Evolutionary conservation across 2,888 invertebrate species (phyloP).

Genomic region (Chrysolina americana): DNA sequence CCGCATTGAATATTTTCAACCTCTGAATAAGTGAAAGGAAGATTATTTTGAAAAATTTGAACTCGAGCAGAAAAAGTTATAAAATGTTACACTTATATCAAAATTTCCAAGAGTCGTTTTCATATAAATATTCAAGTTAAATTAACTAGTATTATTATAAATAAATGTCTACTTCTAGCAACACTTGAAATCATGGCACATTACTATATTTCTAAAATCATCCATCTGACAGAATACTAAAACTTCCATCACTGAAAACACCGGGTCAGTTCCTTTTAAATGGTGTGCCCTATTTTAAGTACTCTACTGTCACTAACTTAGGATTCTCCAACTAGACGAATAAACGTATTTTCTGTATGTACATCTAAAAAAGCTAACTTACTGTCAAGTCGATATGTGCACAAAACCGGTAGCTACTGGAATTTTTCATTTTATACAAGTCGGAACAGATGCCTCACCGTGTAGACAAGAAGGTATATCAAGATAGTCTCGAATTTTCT

Average conservation of each 20-base stretch:
- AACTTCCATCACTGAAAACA: conserved; percentile 68
- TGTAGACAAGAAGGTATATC: too few relatives aligned
- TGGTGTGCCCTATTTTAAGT: conserved; percentile 42
- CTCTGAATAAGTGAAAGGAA: background rate
- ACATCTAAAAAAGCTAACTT: conserved; percentile 59
- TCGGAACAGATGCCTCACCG: conserved; percentile 9
- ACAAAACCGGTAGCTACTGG: conserved; percentile 53
- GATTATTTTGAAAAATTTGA: background rate
- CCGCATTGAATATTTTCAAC: background rate
- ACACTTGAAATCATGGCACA: conserved; percentile 69
- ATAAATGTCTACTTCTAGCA: conserved; percentile 68
- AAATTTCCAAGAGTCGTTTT: conserved; percentile 62
- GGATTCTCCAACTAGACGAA: conserved; percentile 35
- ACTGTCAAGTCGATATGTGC: conserved; percentile 57
- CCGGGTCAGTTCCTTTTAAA: conserved; percentile 55
- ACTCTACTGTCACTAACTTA: conserved; percentile 40
- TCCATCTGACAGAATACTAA: conserved; percentile 68
- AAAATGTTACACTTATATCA: conserved; percentile 63
- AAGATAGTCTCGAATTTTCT: too few relatives aligned
- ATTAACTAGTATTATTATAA: conserved; percentile 65
- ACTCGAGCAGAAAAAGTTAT: conserved; percentile 9
- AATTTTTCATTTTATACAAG: conserved; percentile 54
- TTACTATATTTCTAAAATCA: conserved; percentile 62
- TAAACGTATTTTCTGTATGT: conserved; percentile 49
- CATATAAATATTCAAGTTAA: conserved; percentile 64